A percentile compares a stretch with the other conserved stretches of the same genome.
Evolutionary conservation across 2,113 vertebrate species (phyloP).

Genomic region (Nycticebus coucang): DNA sequence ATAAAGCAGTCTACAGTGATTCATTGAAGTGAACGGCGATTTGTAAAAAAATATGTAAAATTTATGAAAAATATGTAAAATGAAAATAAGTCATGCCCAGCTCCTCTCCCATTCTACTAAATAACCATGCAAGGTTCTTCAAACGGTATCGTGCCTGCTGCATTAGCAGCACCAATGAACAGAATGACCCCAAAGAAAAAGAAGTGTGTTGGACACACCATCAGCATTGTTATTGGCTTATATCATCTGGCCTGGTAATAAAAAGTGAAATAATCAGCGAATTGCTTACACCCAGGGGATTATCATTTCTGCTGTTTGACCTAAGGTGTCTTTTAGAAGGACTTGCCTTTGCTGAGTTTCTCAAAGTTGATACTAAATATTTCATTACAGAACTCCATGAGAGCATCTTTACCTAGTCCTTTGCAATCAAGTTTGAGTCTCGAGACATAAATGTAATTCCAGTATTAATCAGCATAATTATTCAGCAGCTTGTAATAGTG

Average conservation of each 20-base stretch:
- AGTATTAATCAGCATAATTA: not conserved
- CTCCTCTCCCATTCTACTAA: conserved; percentile 1
- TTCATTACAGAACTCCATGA: not conserved
- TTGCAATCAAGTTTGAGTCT: conserved; percentile 54
- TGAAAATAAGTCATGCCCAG: not conserved
- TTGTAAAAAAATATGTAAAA: not conserved
- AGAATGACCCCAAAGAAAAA: conserved; percentile 15
- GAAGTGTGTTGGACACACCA: not conserved
- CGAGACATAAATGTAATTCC: not conserved
- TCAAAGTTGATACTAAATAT: conserved; percentile 72
- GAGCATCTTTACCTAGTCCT: conserved; percentile 41
- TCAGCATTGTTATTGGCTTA: conserved; percentile 60
- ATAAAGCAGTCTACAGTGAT: not conserved
- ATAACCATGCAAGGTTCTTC: not conserved
- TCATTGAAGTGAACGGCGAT: not conserved
- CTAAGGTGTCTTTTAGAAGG: conserved; percentile 55
- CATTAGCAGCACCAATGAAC: conserved; percentile 56
- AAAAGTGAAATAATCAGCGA: conserved; percentile 77
- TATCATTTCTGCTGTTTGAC: conserved; percentile 70
- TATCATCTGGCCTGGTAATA: conserved; percentile 66
- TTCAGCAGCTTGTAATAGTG: not conserved
- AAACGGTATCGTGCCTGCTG: not conserved
- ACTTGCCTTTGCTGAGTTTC: conserved; percentile 74
- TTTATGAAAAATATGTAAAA: not conserved
- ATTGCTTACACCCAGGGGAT: conserved; percentile 73